Evolutionary conservation across 1,140 invertebrate genomes (phyloP), one percentile per base, ranked within the genome.

Genomic region (Bactericera cockerelli): DNA sequence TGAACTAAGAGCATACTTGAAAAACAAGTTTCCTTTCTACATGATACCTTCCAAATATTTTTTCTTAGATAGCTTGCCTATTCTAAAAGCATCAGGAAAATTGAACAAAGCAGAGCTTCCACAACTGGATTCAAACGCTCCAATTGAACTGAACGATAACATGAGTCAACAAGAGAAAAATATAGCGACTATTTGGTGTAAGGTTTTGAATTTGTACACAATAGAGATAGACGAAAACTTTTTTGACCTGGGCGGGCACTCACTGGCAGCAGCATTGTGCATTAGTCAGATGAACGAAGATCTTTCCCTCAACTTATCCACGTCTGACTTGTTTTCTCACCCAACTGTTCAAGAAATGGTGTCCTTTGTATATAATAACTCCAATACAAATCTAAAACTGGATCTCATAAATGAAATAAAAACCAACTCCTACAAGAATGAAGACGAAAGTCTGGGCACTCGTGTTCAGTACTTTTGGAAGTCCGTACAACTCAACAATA

Each of bases 21-120:
- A 77, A 62, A 68, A 67, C 49, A 67, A 65, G 22, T 63, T 78
- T 22, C 76, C 76, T 4, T 76, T 76, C 64, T 77, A 78, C 64
- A 78, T 78, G 76, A 72, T 78, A 42, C 76, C 76, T 4, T 71
- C 74, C 4, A 73, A 71, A 61, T 74, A 76, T 64, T 66, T 77
- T 1, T 72, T 75, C 55, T 55, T 78, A 2, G 67, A 74, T 16
- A 63, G 61, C 65, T 62, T 67, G 14, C 67, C 67, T 22, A 57
- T 67, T 24, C 31, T 67, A n/a, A 65, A 66, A 49, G 54, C 63
- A 16, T 64, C 67, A 21, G 65, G 67, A 8, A 67, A 67, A 60
- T 61, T 67, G 2, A 57, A 67, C 36, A 63, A 58, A 21, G 59
- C 63, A 53, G 60, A 56, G 19, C 55, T 67, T 22, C 60, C 62